Base-by-base conservation (phyloP, 2,113 vertebrate genomes). In the Grammomys dolichurus region DNA sequence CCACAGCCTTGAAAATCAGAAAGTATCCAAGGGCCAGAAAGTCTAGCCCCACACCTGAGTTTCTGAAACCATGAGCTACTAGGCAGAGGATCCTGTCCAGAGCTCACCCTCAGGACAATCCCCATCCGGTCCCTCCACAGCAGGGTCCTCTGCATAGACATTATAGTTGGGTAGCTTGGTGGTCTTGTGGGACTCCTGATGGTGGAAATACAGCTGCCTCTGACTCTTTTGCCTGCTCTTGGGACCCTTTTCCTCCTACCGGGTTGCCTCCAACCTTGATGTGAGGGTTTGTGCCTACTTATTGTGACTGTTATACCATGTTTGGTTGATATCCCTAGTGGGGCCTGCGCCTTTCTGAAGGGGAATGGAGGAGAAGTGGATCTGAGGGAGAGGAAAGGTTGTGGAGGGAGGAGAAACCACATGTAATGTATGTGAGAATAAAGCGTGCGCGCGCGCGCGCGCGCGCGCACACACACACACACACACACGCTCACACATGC, bases 1-100 rank as follows among this genome's bases (percentile, higher is more conserved):
- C 63, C 65, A 6, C 28, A 75, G 80, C 46, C n/a, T 36, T 7
- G 51, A 85, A 93, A 94, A 72, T 8, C 60, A 1, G 13, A 17
- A 43, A 7, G 63, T 3, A 17, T 14, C 10, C 51, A 60, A 0
- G 0, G 1, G 16, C 0, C 0, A 24, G 58, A 54, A 72, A 26
- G 36, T 43, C 16, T 58, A 43, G 60, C 28, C 26, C 70, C 17
- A 13, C 17, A 51, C 7, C 80, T 3, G 9, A 31, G 58, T 56
- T 76, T 60, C 78, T 73, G 92, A 82, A 91, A 65, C n/a, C 10
- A 2, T 0, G 22, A 26, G 5, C 72, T 43, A 20, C 36, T 31
- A 5, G 4, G 60, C 73, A 89, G 9, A 76, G 65, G 43, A 43
- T 58, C 46, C 86, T 7, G 72, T 14, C 26, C 11, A 9, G 58